phyloP scores from a whole-genome alignment of 2,797 vertebrate species.

The Botia kubotai region DNA sequence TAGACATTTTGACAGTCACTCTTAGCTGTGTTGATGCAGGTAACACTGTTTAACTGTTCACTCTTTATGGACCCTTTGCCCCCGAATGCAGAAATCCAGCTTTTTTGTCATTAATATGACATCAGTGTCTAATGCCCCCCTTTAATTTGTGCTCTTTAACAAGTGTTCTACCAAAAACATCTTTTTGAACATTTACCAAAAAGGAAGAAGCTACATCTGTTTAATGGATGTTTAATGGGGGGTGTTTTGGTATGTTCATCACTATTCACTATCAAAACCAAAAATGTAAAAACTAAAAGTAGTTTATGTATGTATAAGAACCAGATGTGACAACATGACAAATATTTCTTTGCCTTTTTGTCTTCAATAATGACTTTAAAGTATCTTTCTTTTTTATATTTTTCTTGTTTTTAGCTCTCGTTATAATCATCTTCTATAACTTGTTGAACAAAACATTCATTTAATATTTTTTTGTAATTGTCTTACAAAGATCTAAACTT shows the following conservation, averaged over 20 bases:
- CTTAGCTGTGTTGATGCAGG: conserved; percentile 66
- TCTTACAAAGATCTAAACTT: conserved; percentile 12
- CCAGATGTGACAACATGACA: conserved; percentile 16
- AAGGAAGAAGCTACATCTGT: conserved; percentile 8
- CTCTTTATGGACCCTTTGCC: conserved; percentile 39
- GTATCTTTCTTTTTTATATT: neutral
- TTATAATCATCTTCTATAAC: neutral
- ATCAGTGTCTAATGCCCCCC: neutral
- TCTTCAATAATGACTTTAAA: conserved; percentile 22
- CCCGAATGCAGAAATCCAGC: conserved; percentile 11
- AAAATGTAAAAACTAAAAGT: conserved; percentile 42
- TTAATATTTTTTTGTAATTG: conserved; percentile 35
- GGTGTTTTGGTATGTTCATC: conserved; percentile 24
- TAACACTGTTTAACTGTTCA: conserved; percentile 58
- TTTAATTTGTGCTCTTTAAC: conserved; percentile 11
- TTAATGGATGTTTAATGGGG: conserved; percentile 8
- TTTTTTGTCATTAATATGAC: neutral
- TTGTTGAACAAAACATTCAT: neutral
- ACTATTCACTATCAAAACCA: conserved; percentile 37
- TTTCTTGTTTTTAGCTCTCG: conserved; percentile 8
- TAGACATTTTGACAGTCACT: conserved; percentile 67
- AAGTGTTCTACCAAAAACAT: conserved; percentile 30
- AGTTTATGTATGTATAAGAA: conserved; percentile 27
- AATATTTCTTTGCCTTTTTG: conserved; percentile 33
- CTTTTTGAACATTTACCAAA: conserved; percentile 27